Evolutionary conservation across 1,140 invertebrate species (phyloP).

Genomic region (Heliconius hermathena): DNA sequence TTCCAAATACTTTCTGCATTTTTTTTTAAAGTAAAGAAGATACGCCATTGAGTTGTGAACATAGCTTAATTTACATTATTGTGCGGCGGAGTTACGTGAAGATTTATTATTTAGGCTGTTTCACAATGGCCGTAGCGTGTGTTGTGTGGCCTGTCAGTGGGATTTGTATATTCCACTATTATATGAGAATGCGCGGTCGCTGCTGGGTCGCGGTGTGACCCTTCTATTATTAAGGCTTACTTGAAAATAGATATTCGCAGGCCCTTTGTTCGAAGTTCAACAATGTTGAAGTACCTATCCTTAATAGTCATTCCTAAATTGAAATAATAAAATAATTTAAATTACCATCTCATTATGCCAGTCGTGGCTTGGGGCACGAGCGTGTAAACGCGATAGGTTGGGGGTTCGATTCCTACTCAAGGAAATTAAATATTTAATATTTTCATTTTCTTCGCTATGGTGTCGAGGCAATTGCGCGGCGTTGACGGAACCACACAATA

Average conservation of each 20-base stretch:
- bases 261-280: constrained; percentile 7
- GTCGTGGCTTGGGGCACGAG: too few species aligned
- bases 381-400: too few species aligned
- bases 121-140: constrained; percentile 33
- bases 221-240: constrained; percentile 34
- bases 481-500: too few species aligned
- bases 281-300: not conserved
- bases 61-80: constrained; percentile 26
- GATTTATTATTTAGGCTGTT: constrained; percentile 40
- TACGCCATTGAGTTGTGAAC: constrained; percentile 20
- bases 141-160: constrained; percentile 39
- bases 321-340: constrained; percentile 4
- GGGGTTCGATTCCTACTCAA: too few species aligned
- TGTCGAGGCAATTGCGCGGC: too few species aligned
- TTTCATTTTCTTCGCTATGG: too few species aligned
- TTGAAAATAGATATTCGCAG: constrained; percentile 16
- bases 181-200: constrained; percentile 25
- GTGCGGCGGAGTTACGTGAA: constrained; percentile 25
- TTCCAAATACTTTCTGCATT: not conserved
- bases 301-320: constrained; percentile 1
- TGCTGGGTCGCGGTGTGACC: constrained; percentile 19
- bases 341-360: not conserved
- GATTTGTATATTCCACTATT: constrained; percentile 33
- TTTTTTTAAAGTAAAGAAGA: not conserved
- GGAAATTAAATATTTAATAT: too few species aligned